Evolutionary conservation across 2,797 vertebrate genomes (phyloP), one percentile per base, ranked within the genome.

Genomic region (Anomalospiza imberbis): DNA sequence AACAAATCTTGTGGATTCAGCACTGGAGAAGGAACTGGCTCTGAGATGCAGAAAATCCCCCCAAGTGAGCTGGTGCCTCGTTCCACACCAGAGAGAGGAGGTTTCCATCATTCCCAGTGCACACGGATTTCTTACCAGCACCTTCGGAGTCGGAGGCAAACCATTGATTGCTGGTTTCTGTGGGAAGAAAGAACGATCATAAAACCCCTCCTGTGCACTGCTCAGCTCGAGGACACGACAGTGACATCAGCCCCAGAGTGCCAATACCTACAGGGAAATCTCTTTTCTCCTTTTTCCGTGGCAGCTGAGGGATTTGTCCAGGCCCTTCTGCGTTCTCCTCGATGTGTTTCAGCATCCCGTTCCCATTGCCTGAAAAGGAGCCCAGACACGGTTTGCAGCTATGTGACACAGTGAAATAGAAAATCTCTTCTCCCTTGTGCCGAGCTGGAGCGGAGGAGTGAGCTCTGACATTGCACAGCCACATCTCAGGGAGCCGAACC

Each of bases 161-260:
- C 99, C 99, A 84, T 99, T 99, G 98, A 99, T 99, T 2, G 98
- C 98, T 77, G 99, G 98, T 98, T 99, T 99, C 99, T 99, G 96
- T 75, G 53, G 73, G 55, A 72, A 96, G 70, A 93, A 79, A 91
- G 29, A 60, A 22, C 80, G 31, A 53, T 54, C 62, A 81, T 95
- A 22, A 95, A 95, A 60, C 18, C 81, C 15, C 62, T 89, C 24
- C 40, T 68, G 66, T 2, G 1, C 45, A 12, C 25, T 8, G 31
- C 24, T 17, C 17, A 89, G 58, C 58, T 32, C 2, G 0, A 26
- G 82, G 71, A 63, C 34, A 20, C 0, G 6, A 5, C n/a, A 38
- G 40, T 1, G 28, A 29, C 48, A 55, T 4, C 66, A 77, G 67
- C 72, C 67, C 63, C 75, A 32, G 44, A 26, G 36, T 7, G 40